A percentile compares a stretch with the other conserved stretches of the same genome.
Evolutionary conservation across 2,888 invertebrate species (phyloP).

Genomic region (Drosophila fungiperda): DNA sequence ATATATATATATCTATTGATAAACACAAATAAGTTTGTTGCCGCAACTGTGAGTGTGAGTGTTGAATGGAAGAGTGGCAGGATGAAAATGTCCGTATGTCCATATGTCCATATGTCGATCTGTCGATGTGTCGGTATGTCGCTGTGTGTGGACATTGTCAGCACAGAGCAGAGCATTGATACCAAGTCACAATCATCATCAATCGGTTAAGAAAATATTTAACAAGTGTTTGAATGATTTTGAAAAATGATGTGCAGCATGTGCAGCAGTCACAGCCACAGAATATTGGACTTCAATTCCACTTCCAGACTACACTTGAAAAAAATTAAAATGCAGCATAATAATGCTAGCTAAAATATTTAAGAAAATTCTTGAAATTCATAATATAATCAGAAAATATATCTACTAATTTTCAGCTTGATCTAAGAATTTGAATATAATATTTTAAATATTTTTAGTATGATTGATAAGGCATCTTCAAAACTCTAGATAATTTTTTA

Average conservation of each 20-base stretch:
- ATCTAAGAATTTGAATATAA: not conserved
- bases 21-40: conserved; percentile 73
- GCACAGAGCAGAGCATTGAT: conserved; percentile 36
- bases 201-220: conserved; percentile 83
- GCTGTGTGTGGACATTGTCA: conserved; percentile 15
- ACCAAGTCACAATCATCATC: conserved; percentile 78
- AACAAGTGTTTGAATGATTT: conserved; percentile 84
- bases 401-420: not conserved
- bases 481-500: not conserved
- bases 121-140: conserved; percentile 17
- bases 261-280: conserved; percentile 40
- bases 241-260: conserved; percentile 83
- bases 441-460: not conserved
- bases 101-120: conserved; percentile 33
- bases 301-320: conserved; percentile 5
- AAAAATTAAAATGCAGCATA: not conserved
- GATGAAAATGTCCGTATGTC: conserved; percentile 41
- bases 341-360: not conserved
- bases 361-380: not conserved
- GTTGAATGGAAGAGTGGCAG: conserved; percentile 51
- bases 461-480: not conserved
- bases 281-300: conserved; percentile 18
- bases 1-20: conserved; percentile 11
- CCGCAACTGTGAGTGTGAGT: conserved; percentile 21
- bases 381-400: too few species aligned